These are phyloP conservation scores for Leucania comma DNA, from an alignment of 2,888 invertebrate genomes.

Conservation along the genomic window DNA sequence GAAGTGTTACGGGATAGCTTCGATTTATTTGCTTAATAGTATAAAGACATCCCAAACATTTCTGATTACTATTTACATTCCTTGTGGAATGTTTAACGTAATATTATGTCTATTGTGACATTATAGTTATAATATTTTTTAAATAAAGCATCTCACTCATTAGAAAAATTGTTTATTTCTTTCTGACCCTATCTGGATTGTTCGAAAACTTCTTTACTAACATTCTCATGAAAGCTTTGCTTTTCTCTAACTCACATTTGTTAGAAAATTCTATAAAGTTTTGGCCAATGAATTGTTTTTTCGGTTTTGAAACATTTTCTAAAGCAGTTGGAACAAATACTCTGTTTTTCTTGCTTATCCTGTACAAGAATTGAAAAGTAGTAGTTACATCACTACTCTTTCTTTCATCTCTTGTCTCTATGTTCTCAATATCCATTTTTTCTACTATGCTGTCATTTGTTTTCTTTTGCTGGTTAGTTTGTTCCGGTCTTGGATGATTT, in stretches of 20 bases:
- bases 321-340: conserved; percentile 76
- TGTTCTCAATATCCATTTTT: conserved; percentile 50
- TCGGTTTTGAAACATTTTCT: conserved; percentile 48
- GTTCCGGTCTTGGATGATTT: conserved; percentile 57
- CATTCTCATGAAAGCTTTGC: conserved; percentile 81
- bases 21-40: conserved; percentile 61
- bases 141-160: conserved; percentile 76
- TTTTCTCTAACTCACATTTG: conserved; percentile 65
- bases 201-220: conserved; percentile 82
- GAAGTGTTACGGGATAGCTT: conserved; percentile 68
- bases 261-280: conserved; percentile 79
- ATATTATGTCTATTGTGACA: conserved; percentile 88
- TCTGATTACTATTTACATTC: conserved; percentile 80
- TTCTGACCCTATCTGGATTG: conserved; percentile 83
- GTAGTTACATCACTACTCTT: neutral
- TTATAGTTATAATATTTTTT: conserved; percentile 80
- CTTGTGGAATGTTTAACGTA: conserved; percentile 81
- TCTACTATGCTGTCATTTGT: conserved; percentile 32
- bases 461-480: conserved; percentile 16
- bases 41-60: conserved; percentile 66
- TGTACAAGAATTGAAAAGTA: conserved; percentile 78
- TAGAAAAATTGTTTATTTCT: conserved; percentile 71
- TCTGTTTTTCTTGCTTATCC: conserved; percentile 79
- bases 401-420: conserved; percentile 4
- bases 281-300: conserved; percentile 77